Conservation (phyloP, 2,113 vertebrate species). For the Centropus unirufus region DNA sequence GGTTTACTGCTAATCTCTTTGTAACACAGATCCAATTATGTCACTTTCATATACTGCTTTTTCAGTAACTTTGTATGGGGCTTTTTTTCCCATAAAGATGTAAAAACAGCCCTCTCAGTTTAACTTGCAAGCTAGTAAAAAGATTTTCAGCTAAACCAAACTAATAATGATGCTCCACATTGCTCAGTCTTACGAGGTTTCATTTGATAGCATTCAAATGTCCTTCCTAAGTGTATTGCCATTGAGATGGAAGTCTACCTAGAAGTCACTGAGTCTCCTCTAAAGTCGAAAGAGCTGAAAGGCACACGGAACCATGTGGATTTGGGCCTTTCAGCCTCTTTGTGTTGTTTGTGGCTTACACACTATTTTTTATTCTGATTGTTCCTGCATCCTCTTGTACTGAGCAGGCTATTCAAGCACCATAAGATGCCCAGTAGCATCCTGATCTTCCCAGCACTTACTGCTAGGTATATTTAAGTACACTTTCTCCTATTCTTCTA, state of each 20-base stretch:
- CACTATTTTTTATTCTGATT: not conserved
- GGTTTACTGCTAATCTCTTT: slow-evolving; percentile 46
- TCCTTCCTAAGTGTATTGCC: not conserved
- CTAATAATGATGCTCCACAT: not conserved
- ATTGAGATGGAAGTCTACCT: not conserved
- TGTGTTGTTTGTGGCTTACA: not conserved
- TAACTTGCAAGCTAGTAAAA: not conserved
- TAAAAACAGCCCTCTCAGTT: not conserved
- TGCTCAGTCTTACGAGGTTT: not conserved
- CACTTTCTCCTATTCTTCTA: accelerated
- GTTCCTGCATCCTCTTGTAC: not conserved
- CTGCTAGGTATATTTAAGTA: not conserved
- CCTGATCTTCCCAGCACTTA: not conserved
- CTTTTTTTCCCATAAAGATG: not conserved
- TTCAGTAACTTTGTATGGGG: not conserved
- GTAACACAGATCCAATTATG: not conserved
- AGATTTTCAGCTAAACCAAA: not conserved
- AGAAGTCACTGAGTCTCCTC: not conserved
- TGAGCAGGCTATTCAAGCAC: not conserved
- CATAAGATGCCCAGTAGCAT: not conserved
- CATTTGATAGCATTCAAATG: not conserved
- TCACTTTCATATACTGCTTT: not conserved
- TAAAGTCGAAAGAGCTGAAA: not conserved
- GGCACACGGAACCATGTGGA: accelerated
- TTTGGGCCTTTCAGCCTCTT: not conserved